Evolutionary conservation across 1,140 invertebrate species (phyloP).

Genomic region (Drosophila murphyi): DNA sequence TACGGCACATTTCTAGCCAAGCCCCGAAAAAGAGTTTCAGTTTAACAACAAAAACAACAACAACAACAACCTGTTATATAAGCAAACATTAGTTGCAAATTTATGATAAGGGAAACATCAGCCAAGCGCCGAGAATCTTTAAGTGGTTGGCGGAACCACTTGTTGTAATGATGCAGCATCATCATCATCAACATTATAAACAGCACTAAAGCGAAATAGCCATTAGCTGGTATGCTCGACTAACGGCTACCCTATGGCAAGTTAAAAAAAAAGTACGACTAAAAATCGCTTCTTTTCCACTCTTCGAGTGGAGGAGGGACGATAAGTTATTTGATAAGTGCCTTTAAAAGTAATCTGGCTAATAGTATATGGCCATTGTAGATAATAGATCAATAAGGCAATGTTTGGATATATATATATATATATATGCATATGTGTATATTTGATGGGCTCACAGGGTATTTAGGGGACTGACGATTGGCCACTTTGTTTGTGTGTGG

Average conservation of each 20-base stretch:
- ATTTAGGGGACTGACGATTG: not conserved
- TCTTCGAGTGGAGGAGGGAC: too few species aligned
- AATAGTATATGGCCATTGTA: too few species aligned
- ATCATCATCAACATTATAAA: not conserved
- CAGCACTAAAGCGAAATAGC: constrained; percentile 17
- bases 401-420: too few species aligned
- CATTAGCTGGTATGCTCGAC: not conserved
- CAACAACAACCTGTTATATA: constrained; percentile 58
- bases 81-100: constrained; percentile 65
- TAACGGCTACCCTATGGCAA: not conserved
- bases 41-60: not conserved
- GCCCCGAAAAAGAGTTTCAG: not conserved
- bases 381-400: too few species aligned
- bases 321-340: too few species aligned
- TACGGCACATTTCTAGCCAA: constrained; percentile 30
- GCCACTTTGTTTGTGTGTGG: not conserved
- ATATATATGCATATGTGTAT: not conserved
- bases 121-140: constrained; percentile 40
- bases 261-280: not conserved
- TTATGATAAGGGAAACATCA: constrained; percentile 46
- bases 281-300: too few species aligned
- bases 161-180: constrained; percentile 39
- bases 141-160: constrained; percentile 54
- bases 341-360: too few species aligned
- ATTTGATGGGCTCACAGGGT: not conserved